Evolutionary conservation across 2,113 vertebrate species (phyloP), one percentile per base, ranked within the genome.

Genomic region (Orcinus orca): DNA sequence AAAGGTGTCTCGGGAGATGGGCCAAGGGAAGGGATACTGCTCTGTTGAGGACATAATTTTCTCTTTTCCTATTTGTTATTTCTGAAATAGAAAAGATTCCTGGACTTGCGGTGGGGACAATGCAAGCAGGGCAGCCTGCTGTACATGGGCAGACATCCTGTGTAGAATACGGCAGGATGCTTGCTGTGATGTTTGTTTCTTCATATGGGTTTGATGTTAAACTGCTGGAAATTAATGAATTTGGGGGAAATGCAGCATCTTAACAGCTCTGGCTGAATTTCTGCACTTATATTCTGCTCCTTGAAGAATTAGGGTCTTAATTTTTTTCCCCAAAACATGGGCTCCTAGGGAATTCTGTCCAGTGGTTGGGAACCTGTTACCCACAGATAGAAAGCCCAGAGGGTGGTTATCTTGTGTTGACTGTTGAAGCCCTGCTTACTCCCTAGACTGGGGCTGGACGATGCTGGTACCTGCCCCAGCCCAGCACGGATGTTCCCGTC

Each of bases 1-100:
- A 95, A 95, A 96, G 90, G 92, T 97, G 84, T 96, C 17, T 96
- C 14, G 0, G 79, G 94, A 96, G 88, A 85, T 0, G 14, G 53
- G 65, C 92, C 70, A 81, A 2, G 18, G 70, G 38, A 76, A 77
- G 80, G 15, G 65, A 85, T 76, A 44, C 14, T 53, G 13, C n/a
- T 77, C n/a, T 93, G 50, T 62, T 0, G 13, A 79, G 55, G 31
- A 88, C 58, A 65, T 68, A 15, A 67, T 90, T 93, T 94, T 76
- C 18, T 93, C 29, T 67, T 67, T 93, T 77, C 29, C 1, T 71
- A 47, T 83, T 67, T 95, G 77, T 92, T 84, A 36, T 73, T 74
- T 97, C 79, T 91, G 47, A 86, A 97, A 79, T 26, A 79, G 23
- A 68, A 86, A 77, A 29, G 26, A 86, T 91, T 63, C 36, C n/a